Conservation (phyloP, 2,888 invertebrate species). For the Mycalesis mineus region DNA sequence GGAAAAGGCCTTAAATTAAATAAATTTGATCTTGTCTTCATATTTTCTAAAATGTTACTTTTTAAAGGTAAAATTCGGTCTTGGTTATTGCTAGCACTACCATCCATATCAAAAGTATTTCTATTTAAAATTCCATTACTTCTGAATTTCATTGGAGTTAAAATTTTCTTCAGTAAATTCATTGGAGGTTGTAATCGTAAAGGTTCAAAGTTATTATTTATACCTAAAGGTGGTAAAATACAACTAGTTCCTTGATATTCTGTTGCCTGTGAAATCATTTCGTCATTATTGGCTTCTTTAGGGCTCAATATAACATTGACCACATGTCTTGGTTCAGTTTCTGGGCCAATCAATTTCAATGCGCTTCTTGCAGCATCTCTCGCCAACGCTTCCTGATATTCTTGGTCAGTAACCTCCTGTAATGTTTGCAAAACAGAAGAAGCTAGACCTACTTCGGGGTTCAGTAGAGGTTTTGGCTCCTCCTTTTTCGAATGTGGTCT, state of each 20-base stretch:
- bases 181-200: constrained; percentile 30
- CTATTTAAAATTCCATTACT: constrained; percentile 21
- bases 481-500: constrained; percentile 45
- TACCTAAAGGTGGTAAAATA: constrained; percentile 39
- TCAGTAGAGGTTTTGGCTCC: constrained; percentile 55
- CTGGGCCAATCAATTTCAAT: constrained; percentile 36
- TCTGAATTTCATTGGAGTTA: constrained; percentile 33
- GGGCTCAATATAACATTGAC: constrained; percentile 54
- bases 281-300: constrained; percentile 31
- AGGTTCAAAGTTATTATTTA: constrained; percentile 27
- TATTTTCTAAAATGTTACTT: constrained; percentile 20
- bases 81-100: constrained; percentile 47
- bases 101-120: constrained; percentile 47
- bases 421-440: constrained; percentile 64
- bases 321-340: constrained; percentile 45
- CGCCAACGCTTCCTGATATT: constrained; percentile 59
- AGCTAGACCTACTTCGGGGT: constrained; percentile 66
- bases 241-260: constrained; percentile 48
- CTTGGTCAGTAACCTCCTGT: constrained; percentile 62
- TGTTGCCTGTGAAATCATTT: constrained; percentile 46
- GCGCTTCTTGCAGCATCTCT: constrained; percentile 55
- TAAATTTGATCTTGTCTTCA: constrained; percentile 19
- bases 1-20: constrained; percentile 20
- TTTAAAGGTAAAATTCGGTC: constrained; percentile 35
- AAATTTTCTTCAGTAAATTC: constrained; percentile 35